phyloP scores from a whole-genome alignment of 2,797 vertebrate genomes.

The Lophotriccus pileatus region DNA sequence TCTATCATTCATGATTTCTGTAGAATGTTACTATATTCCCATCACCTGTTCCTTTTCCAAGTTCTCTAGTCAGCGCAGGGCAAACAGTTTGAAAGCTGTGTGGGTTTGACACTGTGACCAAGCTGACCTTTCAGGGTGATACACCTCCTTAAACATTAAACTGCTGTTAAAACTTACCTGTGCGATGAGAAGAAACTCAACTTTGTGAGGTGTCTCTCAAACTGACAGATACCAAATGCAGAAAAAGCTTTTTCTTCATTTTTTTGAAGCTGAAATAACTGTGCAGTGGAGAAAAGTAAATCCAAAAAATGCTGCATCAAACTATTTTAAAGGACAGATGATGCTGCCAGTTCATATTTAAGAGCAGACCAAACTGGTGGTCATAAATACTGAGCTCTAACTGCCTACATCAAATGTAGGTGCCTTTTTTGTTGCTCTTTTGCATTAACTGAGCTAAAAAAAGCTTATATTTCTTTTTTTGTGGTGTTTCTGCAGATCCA shows the following conservation, averaged over 20 bases:
- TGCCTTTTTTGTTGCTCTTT: not conserved
- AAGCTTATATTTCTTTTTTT: not conserved
- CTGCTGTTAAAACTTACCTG: not conserved
- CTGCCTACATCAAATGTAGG: not conserved
- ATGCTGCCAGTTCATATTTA: not conserved
- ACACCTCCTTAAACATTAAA: not conserved
- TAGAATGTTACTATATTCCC: not conserved
- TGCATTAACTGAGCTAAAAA: not conserved
- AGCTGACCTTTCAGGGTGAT: not conserved
- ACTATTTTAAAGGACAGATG: not conserved
- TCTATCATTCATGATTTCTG: not conserved
- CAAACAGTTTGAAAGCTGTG: not conserved
- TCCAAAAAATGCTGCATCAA: not conserved
- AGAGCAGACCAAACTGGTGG: not conserved
- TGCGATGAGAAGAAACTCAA: not conserved
- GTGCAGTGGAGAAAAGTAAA: not conserved
- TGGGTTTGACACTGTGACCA: not conserved
- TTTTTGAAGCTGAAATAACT: not conserved
- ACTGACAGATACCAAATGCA: not conserved
- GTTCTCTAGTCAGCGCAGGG: not conserved
- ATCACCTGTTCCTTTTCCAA: not conserved
- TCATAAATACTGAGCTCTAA: not conserved
- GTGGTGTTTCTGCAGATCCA: slow-evolving; percentile 41
- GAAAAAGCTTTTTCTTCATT: not conserved
- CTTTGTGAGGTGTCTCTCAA: not conserved